Evolutionary conservation across 2,797 vertebrate species (phyloP).

Genomic region (Poeciliopsis gracilis): DNA sequence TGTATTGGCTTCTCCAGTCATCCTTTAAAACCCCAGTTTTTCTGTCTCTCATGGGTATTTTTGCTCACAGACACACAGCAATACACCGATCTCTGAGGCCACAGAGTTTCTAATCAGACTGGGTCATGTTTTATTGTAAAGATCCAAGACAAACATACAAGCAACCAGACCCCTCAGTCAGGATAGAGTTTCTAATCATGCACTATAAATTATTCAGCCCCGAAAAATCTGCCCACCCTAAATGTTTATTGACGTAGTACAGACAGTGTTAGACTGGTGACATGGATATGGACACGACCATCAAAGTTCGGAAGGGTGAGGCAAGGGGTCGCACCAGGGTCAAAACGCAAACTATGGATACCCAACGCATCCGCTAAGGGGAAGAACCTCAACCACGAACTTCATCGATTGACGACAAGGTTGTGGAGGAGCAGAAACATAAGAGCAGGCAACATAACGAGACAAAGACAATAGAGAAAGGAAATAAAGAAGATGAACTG

Average conservation of each 20-base stretch:
- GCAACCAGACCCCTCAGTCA: conserved; percentile 80
- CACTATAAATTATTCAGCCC: conserved; percentile 90
- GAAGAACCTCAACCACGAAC: conserved; percentile 60
- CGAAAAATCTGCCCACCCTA: conserved; percentile 85
- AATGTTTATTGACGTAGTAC: conserved; percentile 91
- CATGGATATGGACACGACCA: conserved; percentile 83
- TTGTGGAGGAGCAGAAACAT: conserved; percentile 47
- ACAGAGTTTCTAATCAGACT: conserved; percentile 73
- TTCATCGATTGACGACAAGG: conserved; percentile 75
- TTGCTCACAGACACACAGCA: conserved; percentile 25
- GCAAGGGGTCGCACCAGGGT: conserved; percentile 59
- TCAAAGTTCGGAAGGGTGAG: conserved; percentile 76
- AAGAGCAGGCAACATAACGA: conserved; percentile 33
- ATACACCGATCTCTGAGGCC: conserved; percentile 36
- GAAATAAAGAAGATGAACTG: conserved; percentile 55
- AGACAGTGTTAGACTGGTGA: conserved; percentile 79
- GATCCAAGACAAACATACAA: conserved; percentile 81
- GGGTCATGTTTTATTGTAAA: conserved; percentile 82
- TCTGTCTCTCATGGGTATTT: conserved; percentile 3
- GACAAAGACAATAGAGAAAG: conserved; percentile 54
- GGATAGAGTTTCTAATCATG: conserved; percentile 89
- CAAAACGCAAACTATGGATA: conserved; percentile 70
- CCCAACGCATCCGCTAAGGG: conserved; percentile 52
- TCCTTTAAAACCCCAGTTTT: conserved; percentile 21
- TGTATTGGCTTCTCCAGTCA: conserved; percentile 13